Percentiles rank a stretch among this genome's conserved stretches.
Evolutionary conservation across 2,888 invertebrate genomes (phyloP).

Genomic region (Melitaea athalia): DNA sequence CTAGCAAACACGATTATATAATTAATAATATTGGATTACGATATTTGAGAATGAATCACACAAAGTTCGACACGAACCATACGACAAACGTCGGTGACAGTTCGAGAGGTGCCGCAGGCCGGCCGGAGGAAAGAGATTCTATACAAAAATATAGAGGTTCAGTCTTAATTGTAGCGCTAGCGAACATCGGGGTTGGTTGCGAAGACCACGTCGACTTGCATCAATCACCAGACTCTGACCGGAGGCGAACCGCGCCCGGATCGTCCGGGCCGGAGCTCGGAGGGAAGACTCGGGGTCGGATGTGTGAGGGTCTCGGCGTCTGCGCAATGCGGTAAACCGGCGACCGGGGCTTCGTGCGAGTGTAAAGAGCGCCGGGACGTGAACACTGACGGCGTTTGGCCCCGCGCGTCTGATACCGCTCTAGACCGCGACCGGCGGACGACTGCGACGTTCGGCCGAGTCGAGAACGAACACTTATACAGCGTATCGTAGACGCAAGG

Average conservation of each 20-base stretch:
- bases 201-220: background rate
- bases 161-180: conserved; percentile 8
- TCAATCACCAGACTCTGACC: background rate
- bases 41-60: background rate
- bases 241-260: background rate
- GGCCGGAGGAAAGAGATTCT: conserved; percentile 6
- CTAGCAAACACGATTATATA: no score
- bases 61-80: background rate
- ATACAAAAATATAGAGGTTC: conserved; percentile 23
- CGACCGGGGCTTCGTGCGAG: no score
- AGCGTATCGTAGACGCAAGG: conserved; percentile 17
- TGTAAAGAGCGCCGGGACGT: background rate
- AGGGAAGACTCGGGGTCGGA: conserved; percentile 3
- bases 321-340: no score
- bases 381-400: conserved; percentile 11
- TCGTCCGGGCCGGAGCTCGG: background rate
- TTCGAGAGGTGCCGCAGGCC: background rate
- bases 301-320: background rate
- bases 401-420: background rate
- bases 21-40: background rate
- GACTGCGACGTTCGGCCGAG: background rate
- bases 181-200: background rate
- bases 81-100: background rate
- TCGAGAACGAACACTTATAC: background rate
- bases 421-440: background rate